Conservation (phyloP, 2,888 invertebrate species). For the Drosophila emarginata region DNA sequence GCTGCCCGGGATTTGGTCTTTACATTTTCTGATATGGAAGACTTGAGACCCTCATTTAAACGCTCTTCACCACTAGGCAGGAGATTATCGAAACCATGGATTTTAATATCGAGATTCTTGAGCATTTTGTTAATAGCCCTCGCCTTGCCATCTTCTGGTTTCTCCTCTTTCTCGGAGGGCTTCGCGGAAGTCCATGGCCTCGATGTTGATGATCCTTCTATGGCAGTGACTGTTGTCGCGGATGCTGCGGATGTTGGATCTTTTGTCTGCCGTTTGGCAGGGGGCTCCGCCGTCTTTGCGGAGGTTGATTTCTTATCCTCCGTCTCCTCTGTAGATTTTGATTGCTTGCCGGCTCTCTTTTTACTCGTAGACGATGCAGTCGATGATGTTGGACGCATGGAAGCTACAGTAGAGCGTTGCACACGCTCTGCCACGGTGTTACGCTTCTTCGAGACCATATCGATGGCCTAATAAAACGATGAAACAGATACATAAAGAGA, state of each 20-base stretch:
- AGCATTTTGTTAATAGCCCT: slow-evolving; percentile 82
- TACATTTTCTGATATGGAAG: slow-evolving; percentile 83
- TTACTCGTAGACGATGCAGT: slow-evolving; percentile 48
- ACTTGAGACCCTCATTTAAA: slow-evolving; percentile 79
- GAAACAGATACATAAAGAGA: slow-evolving; percentile 23
- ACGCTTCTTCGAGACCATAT: slow-evolving; percentile 81
- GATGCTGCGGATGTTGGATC: slow-evolving; percentile 23
- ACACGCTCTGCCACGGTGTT: slow-evolving; percentile 78
- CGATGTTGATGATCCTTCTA: slow-evolving; percentile 6
- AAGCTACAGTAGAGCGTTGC: slow-evolving; percentile 65
- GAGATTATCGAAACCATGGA: slow-evolving; percentile 81
- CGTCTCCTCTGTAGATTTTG: slow-evolving; percentile 50
- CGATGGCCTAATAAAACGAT: slow-evolving; percentile 4
- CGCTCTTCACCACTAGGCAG: slow-evolving; percentile 79
- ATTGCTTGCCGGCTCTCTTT: slow-evolving; percentile 68
- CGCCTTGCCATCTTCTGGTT: slow-evolving; percentile 79
- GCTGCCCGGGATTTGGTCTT: slow-evolving; percentile 82
- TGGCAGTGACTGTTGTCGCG: slow-evolving; percentile 6
- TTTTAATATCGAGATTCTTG: slow-evolving; percentile 82
- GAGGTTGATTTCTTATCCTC: slow-evolving; percentile 49
- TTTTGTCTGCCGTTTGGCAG: slow-evolving; percentile 14
- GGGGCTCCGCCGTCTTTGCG: slow-evolving; percentile 37
- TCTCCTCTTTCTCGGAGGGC: slow-evolving; percentile 45
- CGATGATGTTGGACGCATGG: slow-evolving; percentile 49
- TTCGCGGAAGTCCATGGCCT: slow-evolving; percentile 1